Evolutionary conservation across 2,888 invertebrate genomes (phyloP), one percentile per base, ranked within the genome.

Genomic region (Acronicta leporina): DNA sequence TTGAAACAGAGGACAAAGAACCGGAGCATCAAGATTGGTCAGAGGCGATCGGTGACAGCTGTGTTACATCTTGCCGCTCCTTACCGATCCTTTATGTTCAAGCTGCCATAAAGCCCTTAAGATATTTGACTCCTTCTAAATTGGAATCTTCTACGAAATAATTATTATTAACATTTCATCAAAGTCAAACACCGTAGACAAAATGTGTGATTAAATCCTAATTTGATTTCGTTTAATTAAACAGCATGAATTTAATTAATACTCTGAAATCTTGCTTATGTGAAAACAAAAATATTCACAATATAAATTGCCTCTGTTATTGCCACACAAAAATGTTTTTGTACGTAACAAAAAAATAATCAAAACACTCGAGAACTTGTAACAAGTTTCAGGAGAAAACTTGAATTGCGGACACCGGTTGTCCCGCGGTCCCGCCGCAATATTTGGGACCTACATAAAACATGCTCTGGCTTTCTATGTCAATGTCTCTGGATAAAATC

Each of bases 1-100:
- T 88, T 87, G 84, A 87, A 89, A 88, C 87, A 85, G 81, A 80
- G 86, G 79, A 87, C 87, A 90, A 87, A 89, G 83, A 84, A 86
- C 75, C 63, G 65, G 51, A 75, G 73, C 73, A 68, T 72, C 67
- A 80, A 86, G 87, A 87, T 87, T 88, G 88, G 85, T 85, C 83
- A 81, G 84, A 87, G 85, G 81, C 81, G 81, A 85, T 88, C 80
- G 79, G 79, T 78, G 82, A 81, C 87, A 88, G 83, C 81, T 87
- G 87, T 71, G 74, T 61, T 69, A 77, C 81, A 77, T 69, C 64
- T 77, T 71, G 73, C 73, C 70, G 70, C 65, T 77, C 77, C 77
- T 70, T 72, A 81, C 76, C 73, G 75, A 83, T 78, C 81, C 75
- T 68, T 80, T 76, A 71, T 70, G 76, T 77, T 56, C 78, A 78